Percentiles rank a stretch among this genome's conserved stretches.
Evolutionary conservation across 2,888 invertebrate species (phyloP).

Genomic region (Ichneumoninae sp.): DNA sequence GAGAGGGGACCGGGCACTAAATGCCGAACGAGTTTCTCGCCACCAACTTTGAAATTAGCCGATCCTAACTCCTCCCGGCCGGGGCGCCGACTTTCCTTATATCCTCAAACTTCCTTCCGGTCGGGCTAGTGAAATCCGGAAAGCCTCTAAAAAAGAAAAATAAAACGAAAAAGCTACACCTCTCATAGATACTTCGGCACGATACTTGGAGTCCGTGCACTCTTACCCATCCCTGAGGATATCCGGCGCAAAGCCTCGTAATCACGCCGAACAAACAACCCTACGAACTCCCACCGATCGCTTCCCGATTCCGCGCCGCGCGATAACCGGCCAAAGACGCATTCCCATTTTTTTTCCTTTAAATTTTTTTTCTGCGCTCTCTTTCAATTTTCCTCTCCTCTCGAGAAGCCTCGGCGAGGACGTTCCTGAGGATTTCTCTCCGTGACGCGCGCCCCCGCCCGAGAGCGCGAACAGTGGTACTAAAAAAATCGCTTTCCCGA

Average conservation of each 20-base stretch:
- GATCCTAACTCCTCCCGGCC: slow-evolving; percentile 61
- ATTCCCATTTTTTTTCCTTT: slow-evolving; percentile 3
- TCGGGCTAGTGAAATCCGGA: slow-evolving; percentile 9
- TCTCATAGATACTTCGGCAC: not conserved
- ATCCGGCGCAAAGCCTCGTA: slow-evolving; percentile 35
- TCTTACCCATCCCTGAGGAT: slow-evolving; percentile 1
- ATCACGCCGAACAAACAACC: slow-evolving; percentile 37
- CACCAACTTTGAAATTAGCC: slow-evolving; percentile 78
- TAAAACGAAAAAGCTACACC: not conserved
- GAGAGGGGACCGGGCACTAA: slow-evolving; percentile 64
- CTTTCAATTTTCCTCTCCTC: not conserved
- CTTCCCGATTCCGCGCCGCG: slow-evolving; percentile 38
- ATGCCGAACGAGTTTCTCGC: slow-evolving; percentile 73
- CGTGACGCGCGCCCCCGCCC: not conserved
- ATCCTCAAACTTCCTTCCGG: slow-evolving; percentile 46
- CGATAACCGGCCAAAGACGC: slow-evolving; percentile 1
- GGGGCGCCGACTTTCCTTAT: slow-evolving; percentile 40
- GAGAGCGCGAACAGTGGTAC: not conserved
- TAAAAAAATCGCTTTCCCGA: slow-evolving; percentile 31
- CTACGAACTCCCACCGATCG: slow-evolving; percentile 36
- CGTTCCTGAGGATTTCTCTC: not conserved
- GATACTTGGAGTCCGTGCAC: slow-evolving; percentile 26
- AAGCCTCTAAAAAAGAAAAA: not conserved
- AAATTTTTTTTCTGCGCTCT: not conserved
- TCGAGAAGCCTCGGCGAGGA: not conserved